Conservation (phyloP, 2,888 invertebrate genomes). For the Eremobia ochroleuca region DNA sequence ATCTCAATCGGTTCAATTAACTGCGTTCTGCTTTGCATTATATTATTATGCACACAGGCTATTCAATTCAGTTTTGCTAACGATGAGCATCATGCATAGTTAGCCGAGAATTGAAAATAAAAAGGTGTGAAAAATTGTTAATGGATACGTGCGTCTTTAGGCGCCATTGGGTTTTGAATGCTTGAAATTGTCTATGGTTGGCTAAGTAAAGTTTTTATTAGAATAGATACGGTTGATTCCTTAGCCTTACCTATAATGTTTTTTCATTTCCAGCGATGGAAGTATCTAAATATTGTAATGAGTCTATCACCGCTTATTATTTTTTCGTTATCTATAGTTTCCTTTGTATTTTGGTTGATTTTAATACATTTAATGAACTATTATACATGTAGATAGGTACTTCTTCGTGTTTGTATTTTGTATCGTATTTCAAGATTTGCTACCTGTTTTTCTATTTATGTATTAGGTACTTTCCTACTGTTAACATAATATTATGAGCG, state of each 20-base stretch:
- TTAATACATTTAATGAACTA: not conserved
- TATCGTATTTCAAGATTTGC: not conserved
- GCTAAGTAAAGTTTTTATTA: not conserved
- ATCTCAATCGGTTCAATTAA: constrained; percentile 63
- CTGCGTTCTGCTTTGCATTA: constrained; percentile 51
- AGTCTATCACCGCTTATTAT: not conserved
- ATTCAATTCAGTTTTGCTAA: constrained; percentile 59
- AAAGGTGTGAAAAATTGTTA: constrained; percentile 62
- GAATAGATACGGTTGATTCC: not conserved
- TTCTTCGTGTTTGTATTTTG: not conserved
- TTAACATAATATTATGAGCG: constrained; percentile 1
- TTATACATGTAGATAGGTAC: not conserved
- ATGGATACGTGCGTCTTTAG: constrained; percentile 17
- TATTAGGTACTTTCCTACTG: not conserved
- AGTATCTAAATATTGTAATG: not conserved
- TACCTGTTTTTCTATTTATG: too few relatives aligned
- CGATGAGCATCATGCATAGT: constrained; percentile 43
- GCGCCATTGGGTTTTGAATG: constrained; percentile 33
- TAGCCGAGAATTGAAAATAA: constrained; percentile 48
- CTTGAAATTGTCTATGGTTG: constrained; percentile 29
- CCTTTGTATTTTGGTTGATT: too few relatives aligned
- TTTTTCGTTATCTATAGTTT: too few relatives aligned
- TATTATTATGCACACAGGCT: constrained; percentile 50
- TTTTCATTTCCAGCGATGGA: not conserved
- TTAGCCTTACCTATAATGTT: not conserved